Base-by-base conservation (phyloP, 2,113 vertebrate species). In the Peromyscus californicus region DNA sequence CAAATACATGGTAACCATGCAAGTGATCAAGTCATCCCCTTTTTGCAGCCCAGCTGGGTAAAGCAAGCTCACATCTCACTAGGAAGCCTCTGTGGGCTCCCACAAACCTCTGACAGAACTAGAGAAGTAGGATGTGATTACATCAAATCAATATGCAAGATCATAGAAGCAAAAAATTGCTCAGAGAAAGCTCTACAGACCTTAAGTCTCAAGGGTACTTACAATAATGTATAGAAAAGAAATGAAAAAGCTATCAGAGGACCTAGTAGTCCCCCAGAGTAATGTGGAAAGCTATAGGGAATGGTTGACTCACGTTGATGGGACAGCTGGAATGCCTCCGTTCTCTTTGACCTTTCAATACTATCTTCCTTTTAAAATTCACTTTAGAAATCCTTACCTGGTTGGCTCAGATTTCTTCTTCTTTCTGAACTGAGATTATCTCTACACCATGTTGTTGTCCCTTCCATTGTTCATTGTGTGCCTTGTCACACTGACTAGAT, bases 221-320 rank as follows among this genome's bases (percentile, higher is more conserved):
- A 92, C 80, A 51, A 48, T 93, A 91, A 57, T 89, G 75, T 54
- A 90, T 69, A 91, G 22, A 76, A 92, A 91, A 91, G 9, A 91
- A 94, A 45, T 39, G 42, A 84, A 69, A 63, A 93, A 72, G 8
- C 4, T 48, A 54, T 67, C 65, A 95, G 93, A 82, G 89, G 88
- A 75, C 24, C 19, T 15, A 72, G 21, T 48, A 86, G 42, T 89
- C 31, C 59, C 59, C 70, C 67, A 3, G 31, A 42, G 83, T 19
- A 87, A 45, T 45, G 17, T 17, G 80, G 87, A 92, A 93, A 70
- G n/a, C 45, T 78, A 21, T 42, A 59, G 57, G 87, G 93, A 92
- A 86, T 63, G 45, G 36, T 79, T 84, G 65, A 78, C 57, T 86
- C 82, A n/a, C n/a, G 54, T n/a, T 17, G 21, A 39, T 69, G 51